Evolutionary conservation across 2,888 invertebrate genomes (phyloP).

Genomic region (Hybos culiciformis): DNA sequence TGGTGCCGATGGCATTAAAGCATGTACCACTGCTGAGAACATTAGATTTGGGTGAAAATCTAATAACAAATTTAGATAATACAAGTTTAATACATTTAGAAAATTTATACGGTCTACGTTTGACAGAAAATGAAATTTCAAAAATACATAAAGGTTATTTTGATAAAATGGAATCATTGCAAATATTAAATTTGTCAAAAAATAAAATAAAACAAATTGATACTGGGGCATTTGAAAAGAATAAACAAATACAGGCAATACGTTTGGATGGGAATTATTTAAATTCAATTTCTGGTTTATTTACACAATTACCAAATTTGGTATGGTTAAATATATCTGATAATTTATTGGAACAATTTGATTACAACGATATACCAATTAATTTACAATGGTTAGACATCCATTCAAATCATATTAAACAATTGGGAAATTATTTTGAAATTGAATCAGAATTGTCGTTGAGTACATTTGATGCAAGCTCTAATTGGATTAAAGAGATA

Average conservation of each 20-base stretch:
- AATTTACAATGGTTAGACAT: constrained; percentile 80
- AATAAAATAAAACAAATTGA: constrained; percentile 70
- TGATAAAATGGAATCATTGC: constrained; percentile 61
- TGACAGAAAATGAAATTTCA: constrained; percentile 77
- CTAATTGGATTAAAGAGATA: constrained; percentile 70
- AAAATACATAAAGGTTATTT: constrained; percentile 68
- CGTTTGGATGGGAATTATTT: constrained; percentile 75
- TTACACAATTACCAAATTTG: constrained; percentile 67
- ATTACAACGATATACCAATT: constrained; percentile 70
- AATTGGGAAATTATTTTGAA: constrained; percentile 63
- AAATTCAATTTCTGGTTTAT: constrained; percentile 68
- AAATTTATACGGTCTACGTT: constrained; percentile 71
- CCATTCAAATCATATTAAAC: constrained; percentile 71
- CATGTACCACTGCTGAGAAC: constrained; percentile 75
- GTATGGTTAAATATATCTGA: constrained; percentile 85
- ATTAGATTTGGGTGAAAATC: constrained; percentile 84
- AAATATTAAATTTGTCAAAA: constrained; percentile 75
- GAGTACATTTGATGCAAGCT: constrained; percentile 76
- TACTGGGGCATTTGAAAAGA: constrained; percentile 63
- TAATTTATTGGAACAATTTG: constrained; percentile 80
- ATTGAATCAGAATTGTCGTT: constrained; percentile 58
- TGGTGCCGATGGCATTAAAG: constrained; percentile 65
- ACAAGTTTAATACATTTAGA: constrained; percentile 71
- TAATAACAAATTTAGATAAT: constrained; percentile 65
- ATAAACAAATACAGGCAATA: constrained; percentile 71